Evolutionary conservation across 1,140 invertebrate species (phyloP), one percentile per base, ranked within the genome.

Genomic region (Eurosta solidaginis): DNA sequence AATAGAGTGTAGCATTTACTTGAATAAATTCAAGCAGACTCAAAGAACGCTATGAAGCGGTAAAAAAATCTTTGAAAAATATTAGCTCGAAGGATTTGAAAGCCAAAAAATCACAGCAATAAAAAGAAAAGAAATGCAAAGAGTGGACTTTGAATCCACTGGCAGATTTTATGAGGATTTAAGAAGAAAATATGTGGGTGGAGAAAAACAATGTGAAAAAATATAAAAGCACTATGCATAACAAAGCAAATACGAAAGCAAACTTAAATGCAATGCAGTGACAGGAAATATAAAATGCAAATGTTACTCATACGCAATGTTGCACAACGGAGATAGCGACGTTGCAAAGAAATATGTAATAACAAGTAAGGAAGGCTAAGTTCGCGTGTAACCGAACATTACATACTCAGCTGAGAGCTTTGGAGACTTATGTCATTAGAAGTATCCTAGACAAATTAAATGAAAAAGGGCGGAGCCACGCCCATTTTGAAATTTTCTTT

Each of bases 261-360:
- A n/a, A n/a, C n/a, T n/a, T n/a, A 54, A 27, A 22, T 68, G 59
- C 59, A 40, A 20, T 68, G 59, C 59, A 68, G 33, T 22, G 25
- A 40, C 59, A 22, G 59, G 6, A 29, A 40, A 68, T n/a, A 68
- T 68, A 68, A 68, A 68, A 68, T 68, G 59, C 59, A 68, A 68
- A 68, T 68, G 59, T 68, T 68, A 68, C 59, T 68, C 59, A 68
- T 68, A 68, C 59, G 33, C 59, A 68, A 68, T 68, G 59, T 29
- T 20, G n/a, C 12, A 10, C n/a, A 2, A 10, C 33, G n/a, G n/a
- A n/a, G n/a, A n/a, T n/a, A n/a, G n/a, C n/a, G n/a, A n/a, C n/a
- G n/a, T n/a, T n/a, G n/a, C n/a, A n/a, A n/a, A n/a, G n/a, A n/a
- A n/a, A n/a, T n/a, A n/a, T n/a, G n/a, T n/a, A n/a, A n/a, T n/a